phyloP scores from a whole-genome alignment of 2,797 vertebrate genomes.

The Oreochromis mossambicus region DNA sequence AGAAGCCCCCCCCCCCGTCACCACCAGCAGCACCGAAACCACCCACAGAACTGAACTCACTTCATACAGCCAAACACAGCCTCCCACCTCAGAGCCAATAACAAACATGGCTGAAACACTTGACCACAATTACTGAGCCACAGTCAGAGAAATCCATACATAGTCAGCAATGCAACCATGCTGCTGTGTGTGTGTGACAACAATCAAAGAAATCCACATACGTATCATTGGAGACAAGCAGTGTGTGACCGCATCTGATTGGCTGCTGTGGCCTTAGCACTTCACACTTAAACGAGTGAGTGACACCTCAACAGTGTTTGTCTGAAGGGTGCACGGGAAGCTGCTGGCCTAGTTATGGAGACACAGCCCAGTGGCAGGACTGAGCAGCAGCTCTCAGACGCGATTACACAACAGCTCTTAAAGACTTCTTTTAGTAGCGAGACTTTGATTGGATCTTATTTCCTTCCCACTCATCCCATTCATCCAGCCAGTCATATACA shows the following conservation, averaged over 20 bases:
- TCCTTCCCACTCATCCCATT: constrained; percentile 43
- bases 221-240: not conserved
- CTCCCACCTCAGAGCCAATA: constrained; percentile 53
- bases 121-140: constrained; percentile 52
- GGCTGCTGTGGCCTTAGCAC: not conserved
- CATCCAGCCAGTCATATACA: constrained; percentile 7
- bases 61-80: constrained; percentile 39
- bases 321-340: constrained; percentile 18
- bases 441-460: constrained; percentile 55
- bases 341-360: constrained; percentile 48
- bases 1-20: not conserved
- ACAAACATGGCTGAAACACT: constrained; percentile 57
- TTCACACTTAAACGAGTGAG: not conserved
- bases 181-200: not conserved
- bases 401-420: constrained; percentile 71
- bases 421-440: constrained; percentile 64
- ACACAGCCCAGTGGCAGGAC: constrained; percentile 25
- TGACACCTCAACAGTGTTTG: constrained; percentile 15
- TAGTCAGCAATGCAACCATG: constrained; percentile 19
- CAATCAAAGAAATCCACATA: constrained; percentile 24
- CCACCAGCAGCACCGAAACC: constrained; percentile 3
- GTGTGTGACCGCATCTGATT: not conserved
- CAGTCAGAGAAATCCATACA: constrained; percentile 35
- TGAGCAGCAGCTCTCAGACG: constrained; percentile 54
- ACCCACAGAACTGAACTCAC: constrained; percentile 54